Percentiles rank a stretch among this genome's conserved stretches.
These are phyloP conservation scores for Arion vulgaris DNA, from an alignment of 1,140 invertebrate genomes.

Conservation along the genomic window DNA sequence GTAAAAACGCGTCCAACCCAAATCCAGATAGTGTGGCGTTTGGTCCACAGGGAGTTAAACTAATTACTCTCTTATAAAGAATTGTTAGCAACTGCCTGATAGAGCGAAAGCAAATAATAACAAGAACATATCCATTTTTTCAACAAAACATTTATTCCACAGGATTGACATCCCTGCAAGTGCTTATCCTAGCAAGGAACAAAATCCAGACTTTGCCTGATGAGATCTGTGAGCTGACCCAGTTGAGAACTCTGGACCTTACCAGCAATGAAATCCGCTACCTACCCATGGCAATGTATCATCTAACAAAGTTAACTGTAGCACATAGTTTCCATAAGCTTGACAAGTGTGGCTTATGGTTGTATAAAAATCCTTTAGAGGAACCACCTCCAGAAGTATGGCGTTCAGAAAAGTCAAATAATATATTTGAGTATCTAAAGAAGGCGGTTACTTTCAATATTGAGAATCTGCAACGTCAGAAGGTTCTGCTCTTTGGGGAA, in stretches of 20 bases:
- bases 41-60: too few relatives aligned
- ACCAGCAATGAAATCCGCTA: constrained; percentile 63
- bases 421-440: constrained; percentile 69
- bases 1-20: too few relatives aligned
- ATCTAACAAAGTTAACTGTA: constrained; percentile 58
- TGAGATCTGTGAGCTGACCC: constrained; percentile 63
- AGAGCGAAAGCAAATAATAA: too few relatives aligned
- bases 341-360: constrained; percentile 69
- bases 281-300: constrained; percentile 65
- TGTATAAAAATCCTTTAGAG: constrained; percentile 70
- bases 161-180: constrained; percentile 57
- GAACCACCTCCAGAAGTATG: constrained; percentile 69
- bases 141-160: background rate
- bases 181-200: constrained; percentile 61
- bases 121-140: too few relatives aligned
- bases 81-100: too few relatives aligned
- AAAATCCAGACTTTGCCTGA: constrained; percentile 63
- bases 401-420: constrained; percentile 66
- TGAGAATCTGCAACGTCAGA: constrained; percentile 68
- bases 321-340: constrained; percentile 68
- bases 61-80: too few relatives aligned
- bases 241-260: constrained; percentile 68
- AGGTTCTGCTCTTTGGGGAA: constrained; percentile 67
- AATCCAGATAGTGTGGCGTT: too few relatives aligned
- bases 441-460: constrained; percentile 67